Percentiles rank a stretch among this genome's conserved stretches.
These are phyloP conservation scores for Gonatopus flavifemur DNA, from an alignment of 1,140 invertebrate species.

Conservation along the genomic window DNA sequence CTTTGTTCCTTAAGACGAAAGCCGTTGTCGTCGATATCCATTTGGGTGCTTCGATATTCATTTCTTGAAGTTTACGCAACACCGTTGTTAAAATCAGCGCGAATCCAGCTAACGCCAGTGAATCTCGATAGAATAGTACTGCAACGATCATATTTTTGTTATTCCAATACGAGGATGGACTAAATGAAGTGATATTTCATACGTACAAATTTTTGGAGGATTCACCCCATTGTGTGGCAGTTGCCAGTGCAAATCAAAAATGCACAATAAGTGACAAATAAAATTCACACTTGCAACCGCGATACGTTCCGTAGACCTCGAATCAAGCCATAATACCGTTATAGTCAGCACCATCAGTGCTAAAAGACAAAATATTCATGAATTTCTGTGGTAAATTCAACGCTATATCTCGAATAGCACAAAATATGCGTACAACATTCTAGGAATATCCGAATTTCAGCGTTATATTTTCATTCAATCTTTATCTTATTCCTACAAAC, in stretches of 20 bases:
- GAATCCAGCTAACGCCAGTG: slow-evolving; percentile 51
- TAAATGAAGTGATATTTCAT: background rate
- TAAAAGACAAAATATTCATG: slow-evolving; percentile 34
- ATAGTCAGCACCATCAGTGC: slow-evolving; percentile 56
- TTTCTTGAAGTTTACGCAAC: slow-evolving; percentile 41
- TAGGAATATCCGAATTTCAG: too few species aligned
- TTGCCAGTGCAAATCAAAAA: slow-evolving; percentile 50
- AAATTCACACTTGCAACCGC: slow-evolving; percentile 51
- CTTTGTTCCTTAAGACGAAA: slow-evolving; percentile 32
- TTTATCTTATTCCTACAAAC: too few species aligned
- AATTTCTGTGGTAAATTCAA: too few species aligned
- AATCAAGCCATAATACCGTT: slow-evolving; percentile 52
- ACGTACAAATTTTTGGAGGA: slow-evolving; percentile 43
- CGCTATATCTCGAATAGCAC: too few species aligned
- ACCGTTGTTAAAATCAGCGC: slow-evolving; percentile 52
- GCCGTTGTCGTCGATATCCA: slow-evolving; percentile 32
- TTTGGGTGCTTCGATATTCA: slow-evolving; percentile 27
- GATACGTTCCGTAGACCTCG: slow-evolving; percentile 48
- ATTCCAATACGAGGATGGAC: background rate
- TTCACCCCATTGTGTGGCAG: slow-evolving; percentile 51
- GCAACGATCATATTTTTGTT: background rate
- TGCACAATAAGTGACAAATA: slow-evolving; percentile 54
- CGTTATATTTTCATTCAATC: slow-evolving; percentile 1
- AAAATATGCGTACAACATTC: too few species aligned
- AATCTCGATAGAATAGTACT: slow-evolving; percentile 56